Evolutionary conservation across 2,888 invertebrate genomes (phyloP), one percentile per base, ranked within the genome.

Genomic region (Acrocyrtus sp.): DNA sequence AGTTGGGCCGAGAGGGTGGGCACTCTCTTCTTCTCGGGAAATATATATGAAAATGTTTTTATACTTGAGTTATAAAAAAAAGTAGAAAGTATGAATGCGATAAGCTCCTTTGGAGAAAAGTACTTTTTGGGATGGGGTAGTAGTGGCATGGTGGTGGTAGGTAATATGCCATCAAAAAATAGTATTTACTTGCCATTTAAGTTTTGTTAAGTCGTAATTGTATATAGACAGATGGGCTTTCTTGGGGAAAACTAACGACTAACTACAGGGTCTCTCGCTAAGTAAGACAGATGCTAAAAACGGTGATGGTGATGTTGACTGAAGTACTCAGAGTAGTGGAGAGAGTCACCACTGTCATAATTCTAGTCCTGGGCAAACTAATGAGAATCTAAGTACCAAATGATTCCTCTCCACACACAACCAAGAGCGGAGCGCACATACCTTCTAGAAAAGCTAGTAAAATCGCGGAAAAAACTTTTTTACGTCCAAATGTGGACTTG

Each of bases 321-420:
- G 24, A 27, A 47, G n/a, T n/a, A n/a, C n/a, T n/a, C n/a, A n/a
- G n/a, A n/a, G n/a, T n/a, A n/a, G n/a, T n/a, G n/a, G n/a, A n/a
- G n/a, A 50, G 47, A 22, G 50, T 50, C 29, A 51, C 27, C 51
- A 27, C 50, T 50, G 50, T 61, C 61, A 51, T 61, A 68, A 60
- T 60, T 60, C 61, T 53, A 41, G 29, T 67, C 39, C 41, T 61
- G 39, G 34, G 61, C 53, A 53, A 48, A 51, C 68, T 68, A 68
- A 68, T 68, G 68, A 68, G 68, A 68, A 68, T 68, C 60, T 68
- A 68, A 68, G 68, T 68, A 68, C 68, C 58, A 53, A 61, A 68
- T 50, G 68, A 53, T 60, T 68, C 60, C 54, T 53, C 43, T n/a
- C 54, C 29, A n/a, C n/a, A n/a, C n/a, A n/a, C n/a, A n/a, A n/a